Evolutionary conservation across 2,113 vertebrate species (phyloP).

Genomic region (Choloepus hoffmanni): DNA sequence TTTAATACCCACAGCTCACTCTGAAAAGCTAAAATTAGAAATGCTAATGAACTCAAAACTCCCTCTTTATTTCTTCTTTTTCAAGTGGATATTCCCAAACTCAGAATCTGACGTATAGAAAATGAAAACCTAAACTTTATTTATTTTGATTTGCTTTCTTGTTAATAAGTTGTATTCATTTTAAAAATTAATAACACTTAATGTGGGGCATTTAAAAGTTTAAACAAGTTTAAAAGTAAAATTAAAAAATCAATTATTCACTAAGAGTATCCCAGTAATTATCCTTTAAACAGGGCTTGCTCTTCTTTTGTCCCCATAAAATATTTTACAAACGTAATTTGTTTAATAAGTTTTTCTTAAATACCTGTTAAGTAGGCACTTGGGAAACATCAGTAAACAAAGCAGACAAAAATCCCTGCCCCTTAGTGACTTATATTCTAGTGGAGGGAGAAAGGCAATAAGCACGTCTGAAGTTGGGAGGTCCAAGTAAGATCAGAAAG

Average conservation of each 20-base stretch:
- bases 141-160: not conserved
- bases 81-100: not conserved
- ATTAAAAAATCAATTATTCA: not conserved
- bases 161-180: not conserved
- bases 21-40: not conserved
- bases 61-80: not conserved
- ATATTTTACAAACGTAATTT: not conserved
- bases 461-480: not conserved
- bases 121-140: not conserved
- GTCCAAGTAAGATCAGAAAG: not conserved
- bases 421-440: not conserved
- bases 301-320: not conserved
- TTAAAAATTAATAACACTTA: not conserved
- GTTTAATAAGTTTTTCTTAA: not conserved
- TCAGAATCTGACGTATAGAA: not conserved
- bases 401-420: not conserved
- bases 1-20: not conserved
- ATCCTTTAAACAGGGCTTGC: not conserved
- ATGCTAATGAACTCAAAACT: not conserved
- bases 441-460: not conserved
- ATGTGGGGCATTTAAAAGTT: not conserved
- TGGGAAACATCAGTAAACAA: not conserved
- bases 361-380: not conserved
- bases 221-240: not conserved
- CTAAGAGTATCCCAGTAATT: not conserved